Conservation (phyloP, 92 coral and sea anemone genomes). For the Desmophyllum pertusum region DNA sequence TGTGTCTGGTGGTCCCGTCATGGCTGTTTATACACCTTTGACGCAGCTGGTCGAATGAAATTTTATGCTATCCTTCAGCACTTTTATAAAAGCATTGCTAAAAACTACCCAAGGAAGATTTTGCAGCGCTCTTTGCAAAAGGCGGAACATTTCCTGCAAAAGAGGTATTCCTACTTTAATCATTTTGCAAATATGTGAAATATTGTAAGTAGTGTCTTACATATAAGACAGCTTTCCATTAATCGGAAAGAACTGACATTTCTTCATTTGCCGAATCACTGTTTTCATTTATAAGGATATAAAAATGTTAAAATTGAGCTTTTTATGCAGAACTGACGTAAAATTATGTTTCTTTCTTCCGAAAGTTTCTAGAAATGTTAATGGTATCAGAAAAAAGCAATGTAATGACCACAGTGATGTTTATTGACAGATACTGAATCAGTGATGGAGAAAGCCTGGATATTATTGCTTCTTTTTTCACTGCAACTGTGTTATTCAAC, state of each 20-base stretch:
- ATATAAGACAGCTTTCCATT: not conserved
- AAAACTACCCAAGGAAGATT: not conserved
- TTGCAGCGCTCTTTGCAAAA: not conserved
- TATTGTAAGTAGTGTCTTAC: not conserved
- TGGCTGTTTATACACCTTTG: slow-evolving; percentile 12
- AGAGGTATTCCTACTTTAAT: not conserved
- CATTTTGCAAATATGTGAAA: not conserved
- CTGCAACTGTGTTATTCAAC: not conserved
- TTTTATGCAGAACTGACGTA: too few species aligned
- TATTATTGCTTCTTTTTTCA: not conserved
- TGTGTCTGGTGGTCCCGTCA: not conserved
- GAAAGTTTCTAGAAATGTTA: too few species aligned
- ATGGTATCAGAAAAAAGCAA: not conserved
- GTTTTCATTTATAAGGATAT: too few species aligned
- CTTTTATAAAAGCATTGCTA: not conserved
- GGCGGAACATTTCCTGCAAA: not conserved
- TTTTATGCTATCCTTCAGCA: not conserved
- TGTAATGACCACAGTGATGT: not conserved
- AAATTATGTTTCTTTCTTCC: too few species aligned
- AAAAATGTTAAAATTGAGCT: too few species aligned
- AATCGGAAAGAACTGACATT: too few species aligned
- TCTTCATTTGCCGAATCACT: too few species aligned
- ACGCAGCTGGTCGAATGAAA: not conserved
- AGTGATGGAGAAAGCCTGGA: not conserved
- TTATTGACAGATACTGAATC: not conserved